Base-by-base conservation (phyloP, 2,888 invertebrate genomes). In the Aproaerema taeniolella region DNA sequence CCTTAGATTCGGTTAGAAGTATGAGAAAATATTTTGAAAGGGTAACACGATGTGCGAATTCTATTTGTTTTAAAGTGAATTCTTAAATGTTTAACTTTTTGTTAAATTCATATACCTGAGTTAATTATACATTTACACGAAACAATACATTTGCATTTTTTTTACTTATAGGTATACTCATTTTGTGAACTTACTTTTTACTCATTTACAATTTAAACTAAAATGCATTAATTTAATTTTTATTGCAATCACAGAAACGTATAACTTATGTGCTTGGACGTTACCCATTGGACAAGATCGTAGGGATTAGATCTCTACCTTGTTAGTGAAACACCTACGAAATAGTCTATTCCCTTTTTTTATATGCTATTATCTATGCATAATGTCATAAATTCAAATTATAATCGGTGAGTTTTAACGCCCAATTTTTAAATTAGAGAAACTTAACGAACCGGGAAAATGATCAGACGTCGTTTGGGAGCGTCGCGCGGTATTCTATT, bases 41-140 rank as follows among this genome's bases (percentile, higher is more conserved):
- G 67, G 66, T 76, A 75, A 81, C 73, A 61, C 69, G 77, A 78
- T 66, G 66, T 70, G 75, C 70, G 69, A 78, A 79, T 72, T 73
- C 68, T 86, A 81, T 85, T 85, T 86, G 85, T 85, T 86, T 82
- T 81, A 74, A 69, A 55, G 67, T 61, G 64, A 71, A 67, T 60
- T 60, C 52, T 50, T 69, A 68, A 75, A 66, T 57, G 66, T 65
- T 72, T 59, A 65, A 74, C 28, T 35, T 35, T 35, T 35, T 35
- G 35, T 28, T 20, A 20, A 20, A 20, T 20, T 20, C n/a, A n/a
- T n/a, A n/a, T n/a, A n/a, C n/a, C n/a, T n/a, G n/a, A n/a, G n/a
- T n/a, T n/a, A n/a, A n/a, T n/a, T n/a, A n/a, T n/a, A n/a, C n/a
- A 20, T 20, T 20, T 20, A 8, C 20, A 20, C 20, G 8, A 20